phyloP scores from a whole-genome alignment of 2,797 vertebrate genomes.

The Pseudochromis fuscus region DNA sequence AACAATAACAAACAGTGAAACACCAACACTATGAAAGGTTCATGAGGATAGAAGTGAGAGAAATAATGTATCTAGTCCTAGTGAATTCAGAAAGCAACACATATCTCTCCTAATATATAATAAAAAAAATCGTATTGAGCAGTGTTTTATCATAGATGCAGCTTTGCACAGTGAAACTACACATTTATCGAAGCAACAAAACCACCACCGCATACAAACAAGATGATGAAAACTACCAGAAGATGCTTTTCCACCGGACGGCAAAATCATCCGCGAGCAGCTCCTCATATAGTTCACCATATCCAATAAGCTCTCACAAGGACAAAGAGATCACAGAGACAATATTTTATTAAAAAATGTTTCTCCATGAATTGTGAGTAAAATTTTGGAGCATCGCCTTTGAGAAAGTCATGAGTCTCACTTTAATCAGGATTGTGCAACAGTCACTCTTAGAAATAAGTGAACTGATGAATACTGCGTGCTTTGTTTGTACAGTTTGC shows the following conservation, averaged over 20 bases:
- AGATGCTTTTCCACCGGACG: not conserved
- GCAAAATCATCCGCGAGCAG: not conserved
- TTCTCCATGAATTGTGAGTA: not conserved
- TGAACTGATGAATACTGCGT: not conserved
- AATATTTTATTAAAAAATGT: slow-evolving; percentile 5
- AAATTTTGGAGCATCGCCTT: not conserved
- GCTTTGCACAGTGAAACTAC: not conserved
- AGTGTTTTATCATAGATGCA: not conserved
- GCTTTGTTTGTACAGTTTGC: not conserved
- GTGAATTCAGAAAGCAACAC: too few species aligned
- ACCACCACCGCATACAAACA: not conserved
- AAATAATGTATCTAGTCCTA: too few species aligned
- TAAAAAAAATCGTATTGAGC: too few species aligned
- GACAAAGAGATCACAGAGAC: not conserved
- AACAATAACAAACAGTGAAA: not conserved
- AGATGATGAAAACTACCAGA: not conserved
- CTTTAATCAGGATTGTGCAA: not conserved
- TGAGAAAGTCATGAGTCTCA: not conserved
- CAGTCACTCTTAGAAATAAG: not conserved
- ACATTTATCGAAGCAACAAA: not conserved
- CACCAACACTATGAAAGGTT: not conserved
- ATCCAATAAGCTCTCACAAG: not conserved
- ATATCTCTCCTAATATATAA: too few species aligned
- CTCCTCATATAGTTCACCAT: not conserved
- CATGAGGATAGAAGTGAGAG: not conserved